Percentiles rank a stretch among this genome's conserved stretches.
phyloP scores from a whole-genome alignment of 2,888 invertebrate genomes.

The Hypena proboscidalis region DNA sequence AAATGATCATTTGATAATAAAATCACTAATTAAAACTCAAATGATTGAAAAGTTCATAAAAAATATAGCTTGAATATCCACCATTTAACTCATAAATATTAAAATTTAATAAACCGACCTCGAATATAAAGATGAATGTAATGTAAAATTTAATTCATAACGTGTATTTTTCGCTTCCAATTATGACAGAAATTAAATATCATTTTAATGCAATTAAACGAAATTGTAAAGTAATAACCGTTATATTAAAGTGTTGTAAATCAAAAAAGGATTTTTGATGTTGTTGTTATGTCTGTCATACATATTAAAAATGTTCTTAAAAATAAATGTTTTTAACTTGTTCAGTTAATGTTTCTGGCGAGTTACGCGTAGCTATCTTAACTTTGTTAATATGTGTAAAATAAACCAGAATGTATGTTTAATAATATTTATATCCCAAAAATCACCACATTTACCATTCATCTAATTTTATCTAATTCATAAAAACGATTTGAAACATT shows the following conservation, averaged over 20 bases:
- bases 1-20: too few relatives aligned
- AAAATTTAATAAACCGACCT: conserved; percentile 32
- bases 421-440: too few relatives aligned
- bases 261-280: conserved; percentile 2
- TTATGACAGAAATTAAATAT: conserved; percentile 43
- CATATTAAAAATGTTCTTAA: too few relatives aligned
- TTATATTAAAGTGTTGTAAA: conserved; percentile 15
- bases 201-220: conserved; percentile 42
- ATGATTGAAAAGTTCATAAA: not conserved
- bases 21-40: too few relatives aligned
- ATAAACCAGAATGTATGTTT: too few relatives aligned
- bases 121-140: conserved; percentile 34
- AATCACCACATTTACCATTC: too few relatives aligned
- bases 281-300: not conserved
- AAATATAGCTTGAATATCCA: conserved; percentile 6
- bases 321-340: too few relatives aligned
- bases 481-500: too few relatives aligned
- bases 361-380: too few relatives aligned
- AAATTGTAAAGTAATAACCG: conserved; percentile 26
- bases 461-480: too few relatives aligned
- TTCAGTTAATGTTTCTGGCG: too few relatives aligned
- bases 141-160: conserved; percentile 30
- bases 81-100: conserved; percentile 14
- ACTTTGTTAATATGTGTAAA: too few relatives aligned
- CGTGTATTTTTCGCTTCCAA: conserved; percentile 22